A percentile compares a stretch with the other conserved stretches of the same genome.
phyloP scores from a whole-genome alignment of 2,797 vertebrate species.

The Peromyscus aztecus region DNA sequence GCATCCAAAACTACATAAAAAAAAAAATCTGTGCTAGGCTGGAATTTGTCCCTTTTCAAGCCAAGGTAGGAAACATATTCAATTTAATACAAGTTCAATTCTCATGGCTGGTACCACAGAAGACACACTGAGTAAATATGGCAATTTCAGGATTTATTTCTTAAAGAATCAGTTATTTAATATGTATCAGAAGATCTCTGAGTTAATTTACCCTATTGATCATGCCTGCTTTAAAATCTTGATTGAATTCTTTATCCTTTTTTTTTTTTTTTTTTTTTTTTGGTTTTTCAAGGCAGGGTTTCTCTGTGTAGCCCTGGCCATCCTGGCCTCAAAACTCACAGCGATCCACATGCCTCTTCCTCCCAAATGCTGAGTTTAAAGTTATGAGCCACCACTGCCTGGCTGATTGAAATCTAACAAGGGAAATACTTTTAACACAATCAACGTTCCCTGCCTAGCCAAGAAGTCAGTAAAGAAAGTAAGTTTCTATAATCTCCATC shows the following conservation, averaged over 20 bases:
- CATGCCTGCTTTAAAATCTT: not conserved
- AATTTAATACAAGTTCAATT: slow-evolving; percentile 21
- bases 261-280: not conserved
- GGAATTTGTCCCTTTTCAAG: not conserved
- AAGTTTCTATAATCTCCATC: not conserved
- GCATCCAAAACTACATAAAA: not conserved
- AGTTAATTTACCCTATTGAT: not conserved
- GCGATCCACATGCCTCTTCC: not conserved
- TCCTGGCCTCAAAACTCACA: not conserved
- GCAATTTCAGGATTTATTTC: not conserved
- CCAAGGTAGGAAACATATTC: not conserved
- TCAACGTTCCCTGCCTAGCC: not conserved
- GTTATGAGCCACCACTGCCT: not conserved
- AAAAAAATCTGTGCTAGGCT: not conserved
- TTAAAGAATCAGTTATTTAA: slow-evolving; percentile 21
- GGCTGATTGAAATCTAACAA: slow-evolving; percentile 14
- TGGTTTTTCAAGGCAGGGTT: not conserved
- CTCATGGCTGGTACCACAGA: not conserved
- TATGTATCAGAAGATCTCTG: not conserved
- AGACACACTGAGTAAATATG: not conserved
- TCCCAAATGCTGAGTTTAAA: not conserved
- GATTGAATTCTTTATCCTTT: not conserved
- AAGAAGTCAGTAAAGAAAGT: not conserved
- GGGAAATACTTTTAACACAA: not conserved
- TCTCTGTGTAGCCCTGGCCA: not conserved